phyloP scores from a whole-genome alignment of 2,113 vertebrate genomes.

The Lamprotornis superbus region DNA sequence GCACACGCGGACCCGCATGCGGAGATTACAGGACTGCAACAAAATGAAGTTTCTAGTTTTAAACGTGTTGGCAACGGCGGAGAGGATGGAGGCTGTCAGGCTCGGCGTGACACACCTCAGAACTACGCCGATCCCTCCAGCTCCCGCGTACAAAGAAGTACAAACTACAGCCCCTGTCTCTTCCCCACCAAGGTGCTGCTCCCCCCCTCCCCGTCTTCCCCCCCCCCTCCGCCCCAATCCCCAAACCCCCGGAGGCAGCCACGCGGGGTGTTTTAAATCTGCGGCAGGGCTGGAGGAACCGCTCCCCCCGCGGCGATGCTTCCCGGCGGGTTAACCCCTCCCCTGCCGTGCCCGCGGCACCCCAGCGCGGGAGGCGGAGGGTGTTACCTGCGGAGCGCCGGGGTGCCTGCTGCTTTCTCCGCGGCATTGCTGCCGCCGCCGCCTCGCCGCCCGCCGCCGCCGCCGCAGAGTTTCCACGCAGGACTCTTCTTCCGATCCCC shows the following conservation, averaged over 20 bases:
- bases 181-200: conserved; percentile 6
- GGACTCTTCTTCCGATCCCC: too few species aligned
- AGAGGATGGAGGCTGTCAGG: conserved; percentile 63
- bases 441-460: too few species aligned
- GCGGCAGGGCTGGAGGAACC: not conserved
- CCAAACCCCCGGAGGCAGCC: not conserved
- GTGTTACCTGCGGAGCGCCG: conserved; percentile 90
- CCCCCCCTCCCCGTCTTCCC: not conserved
- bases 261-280: conserved; percentile 3
- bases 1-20: conserved; percentile 36
- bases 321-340: conserved; percentile 39
- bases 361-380: conserved; percentile 13
- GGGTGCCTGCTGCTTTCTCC: conserved; percentile 85
- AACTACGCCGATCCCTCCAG: conserved; percentile 54
- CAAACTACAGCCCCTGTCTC: conserved; percentile 30
- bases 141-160: conserved; percentile 63
- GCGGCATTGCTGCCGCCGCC: too few species aligned
- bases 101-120: conserved; percentile 65
- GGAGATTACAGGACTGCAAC: conserved; percentile 32
- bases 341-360: conserved; percentile 18
- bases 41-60: conserved; percentile 67
- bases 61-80: conserved; percentile 54
- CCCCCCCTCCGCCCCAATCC: not conserved
- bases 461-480: too few species aligned
- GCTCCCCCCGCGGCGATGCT: not conserved